Evolutionary conservation across 2,113 vertebrate genomes (phyloP), one percentile per base, ranked within the genome.

Genomic region (Corynorhinus townsendii): DNA sequence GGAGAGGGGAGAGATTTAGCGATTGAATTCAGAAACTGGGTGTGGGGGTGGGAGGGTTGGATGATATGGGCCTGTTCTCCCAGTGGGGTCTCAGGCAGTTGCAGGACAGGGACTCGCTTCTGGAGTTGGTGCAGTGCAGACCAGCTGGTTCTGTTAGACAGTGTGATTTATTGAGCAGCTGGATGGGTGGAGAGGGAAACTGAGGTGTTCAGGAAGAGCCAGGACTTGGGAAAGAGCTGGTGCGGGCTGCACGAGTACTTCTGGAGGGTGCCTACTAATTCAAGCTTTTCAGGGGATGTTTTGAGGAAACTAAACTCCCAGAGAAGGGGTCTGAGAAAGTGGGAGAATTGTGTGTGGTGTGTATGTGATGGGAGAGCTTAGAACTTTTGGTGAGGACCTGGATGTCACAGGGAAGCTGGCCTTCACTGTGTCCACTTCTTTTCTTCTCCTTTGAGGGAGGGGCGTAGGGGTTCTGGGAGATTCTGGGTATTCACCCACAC

Each of bases 191-290:
- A 17, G 69, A 89, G 89, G 77, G 38, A 43, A 59, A 80, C 14
- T 24, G 43, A 45, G 33, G 10, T 66, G 16, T 28, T 4, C 71
- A 17, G 11, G 33, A 64, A 75, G 66, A 79, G 30, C 56, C 28
- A 12, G 68, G 35, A 6, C 43, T n/a, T 5, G 26, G 33, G 24
- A 26, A 30, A 75, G 19, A 26, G 33, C 1, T 2, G 16, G 17
- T 11, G 40, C 6, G 33, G 3, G 11, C 19, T 3, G 1, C 8
- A 1, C 0, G 30, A 14, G 22, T 22, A 40, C 64, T 75, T 86
- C 47, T 43, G 33, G 66, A 40, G 47, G 38, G 66, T 35, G 10
- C 30, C 80, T 35, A 10, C n/a, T 8, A 7, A 33, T 17, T 84
- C 16, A 62, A 8, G 54, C 20, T 14, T 40, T 64, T 90, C 4